These are phyloP conservation scores for Centropristis striata DNA, from an alignment of 2,113 vertebrate genomes.

Conservation along the genomic window DNA sequence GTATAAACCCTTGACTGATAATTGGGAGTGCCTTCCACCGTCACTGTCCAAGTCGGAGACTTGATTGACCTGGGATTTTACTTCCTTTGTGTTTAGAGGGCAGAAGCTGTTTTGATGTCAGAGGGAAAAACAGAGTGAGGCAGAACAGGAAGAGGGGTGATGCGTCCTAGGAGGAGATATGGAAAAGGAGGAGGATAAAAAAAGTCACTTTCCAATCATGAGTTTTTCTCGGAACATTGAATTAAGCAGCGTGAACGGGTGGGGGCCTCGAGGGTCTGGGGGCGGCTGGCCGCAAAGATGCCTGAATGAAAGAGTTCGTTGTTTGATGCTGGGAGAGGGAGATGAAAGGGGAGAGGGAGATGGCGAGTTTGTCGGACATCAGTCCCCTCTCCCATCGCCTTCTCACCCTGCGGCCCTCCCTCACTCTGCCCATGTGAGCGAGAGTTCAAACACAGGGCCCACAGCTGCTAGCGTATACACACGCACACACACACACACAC, in stretches of 20 bases:
- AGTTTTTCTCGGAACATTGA: conserved; percentile 88
- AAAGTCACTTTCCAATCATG: conserved; percentile 87
- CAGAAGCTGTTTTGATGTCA: conserved; percentile 57
- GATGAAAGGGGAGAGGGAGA: conserved; percentile 85
- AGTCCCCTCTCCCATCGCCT: conserved; percentile 74
- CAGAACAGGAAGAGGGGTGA: conserved; percentile 35
- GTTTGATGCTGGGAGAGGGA: conserved; percentile 77
- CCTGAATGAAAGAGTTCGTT: conserved; percentile 84
- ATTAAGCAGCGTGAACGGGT: conserved; percentile 84
- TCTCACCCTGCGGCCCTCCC: conserved; percentile 78
- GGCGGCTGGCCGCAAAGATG: conserved; percentile 78
- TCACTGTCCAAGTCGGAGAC: background rate
- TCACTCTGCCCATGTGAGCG: conserved; percentile 81
- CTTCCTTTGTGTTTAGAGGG: conserved; percentile 18
- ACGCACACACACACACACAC: conserved; percentile 35
- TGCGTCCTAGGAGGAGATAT: conserved; percentile 55
- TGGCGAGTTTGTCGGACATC: conserved; percentile 78
- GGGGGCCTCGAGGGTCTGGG: conserved; percentile 80
- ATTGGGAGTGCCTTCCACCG: background rate
- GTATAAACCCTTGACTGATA: background rate
- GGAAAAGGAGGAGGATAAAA: conserved; percentile 65
- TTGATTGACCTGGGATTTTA: background rate
- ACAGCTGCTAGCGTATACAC: conserved; percentile 68
- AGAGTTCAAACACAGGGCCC: conserved; percentile 79
- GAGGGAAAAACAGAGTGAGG: conserved; percentile 6